A percentile compares a stretch with the other conserved stretches of the same genome.
phyloP scores from a whole-genome alignment of 2,888 invertebrate species.

The Coenonympha glycerion region DNA sequence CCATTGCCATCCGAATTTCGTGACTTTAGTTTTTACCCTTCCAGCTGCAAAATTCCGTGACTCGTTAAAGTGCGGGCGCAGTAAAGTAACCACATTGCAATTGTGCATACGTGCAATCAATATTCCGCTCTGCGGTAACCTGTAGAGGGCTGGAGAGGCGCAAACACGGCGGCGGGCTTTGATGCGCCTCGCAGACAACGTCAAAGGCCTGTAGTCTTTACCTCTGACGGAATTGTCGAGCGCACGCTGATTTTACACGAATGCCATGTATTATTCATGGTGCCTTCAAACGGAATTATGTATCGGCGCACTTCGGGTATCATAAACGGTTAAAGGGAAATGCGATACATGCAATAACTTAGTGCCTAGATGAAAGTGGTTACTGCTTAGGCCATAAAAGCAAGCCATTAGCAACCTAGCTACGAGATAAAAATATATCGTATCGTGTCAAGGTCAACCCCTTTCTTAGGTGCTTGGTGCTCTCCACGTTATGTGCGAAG shows the following conservation, averaged over 20 bases:
- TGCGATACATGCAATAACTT: slow-evolving; percentile 12
- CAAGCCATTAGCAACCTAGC: neutral
- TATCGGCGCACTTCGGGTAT: slow-evolving; percentile 11
- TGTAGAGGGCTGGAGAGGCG: slow-evolving; percentile 34
- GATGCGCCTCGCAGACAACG: slow-evolving; percentile 30
- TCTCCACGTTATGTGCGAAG: no score
- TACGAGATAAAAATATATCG: no score
- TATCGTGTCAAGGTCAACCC: no score
- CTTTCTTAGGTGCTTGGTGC: no score
- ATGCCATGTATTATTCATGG: slow-evolving; percentile 37
- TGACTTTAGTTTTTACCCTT: neutral
- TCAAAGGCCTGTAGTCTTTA: no score
- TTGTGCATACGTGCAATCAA: slow-evolving; percentile 32
- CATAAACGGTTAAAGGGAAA: slow-evolving; percentile 10
- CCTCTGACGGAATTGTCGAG: slow-evolving; percentile 40
- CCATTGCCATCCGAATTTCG: neutral
- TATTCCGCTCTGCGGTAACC: slow-evolving; percentile 34
- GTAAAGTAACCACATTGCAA: slow-evolving; percentile 12
- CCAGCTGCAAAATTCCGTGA: slow-evolving; percentile 2
- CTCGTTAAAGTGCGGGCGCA: neutral
- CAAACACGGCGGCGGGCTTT: slow-evolving; percentile 39
- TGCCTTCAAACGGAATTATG: slow-evolving; percentile 18
- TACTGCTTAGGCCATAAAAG: slow-evolving; percentile 3
- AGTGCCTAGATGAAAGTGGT: neutral
- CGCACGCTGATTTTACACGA: slow-evolving; percentile 32